Percentiles rank a stretch among this genome's conserved stretches.
These are phyloP conservation scores for Aurelia aurita DNA, from an alignment of 30 jellyfish, hydroid and myxozoan species.

Conservation along the genomic window DNA sequence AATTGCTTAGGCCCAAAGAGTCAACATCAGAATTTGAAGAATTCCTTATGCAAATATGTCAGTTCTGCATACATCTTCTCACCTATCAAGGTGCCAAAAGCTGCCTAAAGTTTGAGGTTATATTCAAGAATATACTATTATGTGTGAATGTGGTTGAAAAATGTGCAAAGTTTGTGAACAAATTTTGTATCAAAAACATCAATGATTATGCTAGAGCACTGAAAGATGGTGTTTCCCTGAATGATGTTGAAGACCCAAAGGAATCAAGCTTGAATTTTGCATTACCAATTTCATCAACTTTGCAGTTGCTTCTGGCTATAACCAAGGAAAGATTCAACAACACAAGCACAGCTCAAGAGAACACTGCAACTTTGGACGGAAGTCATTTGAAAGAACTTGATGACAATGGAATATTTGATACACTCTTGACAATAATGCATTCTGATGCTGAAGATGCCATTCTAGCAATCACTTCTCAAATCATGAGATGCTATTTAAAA, in stretches of 20 bases:
- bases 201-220: background rate
- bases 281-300: background rate
- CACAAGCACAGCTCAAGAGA: too few species aligned
- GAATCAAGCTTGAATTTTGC: background rate
- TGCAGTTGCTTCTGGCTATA: slow-evolving; percentile 18
- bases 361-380: too few species aligned
- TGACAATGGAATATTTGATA: slow-evolving; percentile 11
- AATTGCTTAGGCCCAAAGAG: background rate
- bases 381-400: too few species aligned
- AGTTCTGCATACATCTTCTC: background rate
- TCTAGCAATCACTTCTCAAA: slow-evolving; percentile 40
- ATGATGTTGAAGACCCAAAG: background rate
- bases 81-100: background rate
- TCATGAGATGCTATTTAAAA: background rate
- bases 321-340: background rate
- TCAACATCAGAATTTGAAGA: background rate
- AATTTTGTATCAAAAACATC: background rate
- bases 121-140: background rate
- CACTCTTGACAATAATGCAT: slow-evolving; percentile 24
- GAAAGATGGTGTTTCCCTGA: background rate
- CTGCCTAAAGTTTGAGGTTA: background rate
- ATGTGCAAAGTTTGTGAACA: background rate
- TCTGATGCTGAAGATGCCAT: slow-evolving; percentile 62
- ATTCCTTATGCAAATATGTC: background rate
- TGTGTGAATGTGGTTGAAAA: background rate